Conservation (phyloP, 2,888 invertebrate species). For the Camponotus fellah region DNA sequence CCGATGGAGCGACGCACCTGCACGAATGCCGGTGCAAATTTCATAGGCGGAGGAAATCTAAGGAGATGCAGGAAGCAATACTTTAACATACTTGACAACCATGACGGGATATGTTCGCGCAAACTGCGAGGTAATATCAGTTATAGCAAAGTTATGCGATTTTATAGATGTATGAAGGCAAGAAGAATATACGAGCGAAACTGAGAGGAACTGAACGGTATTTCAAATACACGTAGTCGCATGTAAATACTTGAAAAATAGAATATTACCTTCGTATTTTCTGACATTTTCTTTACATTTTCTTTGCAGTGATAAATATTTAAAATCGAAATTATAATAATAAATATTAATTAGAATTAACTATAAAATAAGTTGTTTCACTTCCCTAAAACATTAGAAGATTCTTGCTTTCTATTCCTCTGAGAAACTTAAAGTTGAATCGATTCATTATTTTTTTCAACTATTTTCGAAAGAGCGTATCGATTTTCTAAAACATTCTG, state of each 20-base stretch:
- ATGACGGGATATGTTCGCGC: conserved; percentile 50
- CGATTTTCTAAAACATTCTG: conserved; percentile 42
- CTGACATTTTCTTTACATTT: neutral
- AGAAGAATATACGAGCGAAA: conserved; percentile 8
- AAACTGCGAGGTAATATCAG: conserved; percentile 47
- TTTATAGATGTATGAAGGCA: conserved; percentile 28
- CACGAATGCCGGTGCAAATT: conserved; percentile 41
- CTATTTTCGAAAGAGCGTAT: neutral
- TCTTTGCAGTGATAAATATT: neutral
- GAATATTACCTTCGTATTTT: neutral
- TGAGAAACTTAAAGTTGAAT: neutral
- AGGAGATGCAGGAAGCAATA: conserved; percentile 43
- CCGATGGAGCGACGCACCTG: conserved; percentile 57
- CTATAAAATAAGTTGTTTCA: neutral
- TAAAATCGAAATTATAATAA: neutral
- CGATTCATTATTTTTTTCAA: neutral
- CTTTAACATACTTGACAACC: conserved; percentile 43
- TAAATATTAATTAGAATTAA: neutral
- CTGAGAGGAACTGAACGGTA: neutral
- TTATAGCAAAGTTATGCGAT: conserved; percentile 36
- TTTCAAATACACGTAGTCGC: neutral
- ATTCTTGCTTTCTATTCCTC: neutral
- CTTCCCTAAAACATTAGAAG: neutral
- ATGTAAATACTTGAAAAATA: neutral
- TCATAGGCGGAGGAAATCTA: conserved; percentile 40